Evolutionary conservation across 2,113 vertebrate genomes (phyloP), one percentile per base, ranked within the genome.

Genomic region (Raphicerus campestris): DNA sequence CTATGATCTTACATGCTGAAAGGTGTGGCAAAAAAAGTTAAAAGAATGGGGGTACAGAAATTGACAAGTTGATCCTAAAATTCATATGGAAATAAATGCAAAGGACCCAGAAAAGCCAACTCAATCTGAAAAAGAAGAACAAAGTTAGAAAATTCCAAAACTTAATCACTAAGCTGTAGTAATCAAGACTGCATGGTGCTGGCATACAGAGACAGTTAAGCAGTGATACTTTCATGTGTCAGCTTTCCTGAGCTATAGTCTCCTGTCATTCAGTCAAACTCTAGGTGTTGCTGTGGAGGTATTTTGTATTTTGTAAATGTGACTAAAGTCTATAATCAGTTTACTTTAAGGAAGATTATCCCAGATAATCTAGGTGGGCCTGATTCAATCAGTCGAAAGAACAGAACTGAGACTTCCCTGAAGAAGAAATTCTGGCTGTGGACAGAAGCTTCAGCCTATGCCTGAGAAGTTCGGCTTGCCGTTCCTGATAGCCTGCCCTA

Each of bases 281-380:
- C 81, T 75, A 77, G 55, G 66, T 55, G 15, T 85, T 94, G 17
- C 49, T n/a, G 13, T 82, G 81, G 60, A 84, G 56, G 47, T 87
- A 42, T 80, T 95, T 87, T 94, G 58, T 75, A 88, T 84, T 95
- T 87, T 94, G 53, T 81, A 91, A 93, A 88, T 85, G 47, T 28
- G 39, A 85, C 45, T 86, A 9, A 87, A 90, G 58, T 75, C 63
- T 80, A 47, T 83, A 63, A 63, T 61, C 90, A 92, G 47, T 92
- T 96, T 90, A 70, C 55, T 61, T 84, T 87, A 87, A 93, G 84
- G 80, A 92, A 92, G 85, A 87, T 95, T 86, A 90, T 84, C 51
- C n/a, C 35, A 58, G 80, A 47, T 83, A 63, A 87, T 96, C 91
- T 78, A 66, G n/a, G 51, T 56, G 86, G 63, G 30, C 56, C 89